A percentile compares a stretch with the other conserved stretches of the same genome.
These are phyloP conservation scores for Venustoraphidia nigricollis DNA, from an alignment of 2,888 invertebrate genomes.

Conservation along the genomic window DNA sequence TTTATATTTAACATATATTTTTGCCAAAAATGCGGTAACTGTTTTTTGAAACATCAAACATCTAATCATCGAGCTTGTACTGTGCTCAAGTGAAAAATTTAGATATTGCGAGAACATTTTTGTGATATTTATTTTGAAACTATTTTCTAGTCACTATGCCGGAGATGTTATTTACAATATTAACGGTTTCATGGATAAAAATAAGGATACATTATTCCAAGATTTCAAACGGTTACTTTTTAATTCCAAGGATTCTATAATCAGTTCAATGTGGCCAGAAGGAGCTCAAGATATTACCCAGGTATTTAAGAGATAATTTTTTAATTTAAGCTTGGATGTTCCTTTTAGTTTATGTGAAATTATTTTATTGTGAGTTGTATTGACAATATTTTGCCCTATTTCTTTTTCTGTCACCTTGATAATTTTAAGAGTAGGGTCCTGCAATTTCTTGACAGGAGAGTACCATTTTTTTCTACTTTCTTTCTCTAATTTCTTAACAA, in stretches of 20 bases:
- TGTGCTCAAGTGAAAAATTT: not conserved
- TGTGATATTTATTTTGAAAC: not conserved
- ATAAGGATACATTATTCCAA: constrained; percentile 91
- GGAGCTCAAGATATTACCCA: constrained; percentile 78
- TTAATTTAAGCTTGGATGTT: too few relatives aligned
- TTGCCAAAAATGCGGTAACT: not conserved
- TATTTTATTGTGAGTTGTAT: too few relatives aligned
- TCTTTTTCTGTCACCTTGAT: too few relatives aligned
- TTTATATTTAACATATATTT: constrained; percentile 1
- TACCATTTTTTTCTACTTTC: too few relatives aligned
- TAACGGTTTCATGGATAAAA: constrained; percentile 90
- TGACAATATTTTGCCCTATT: too few relatives aligned
- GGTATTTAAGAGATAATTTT: constrained; percentile 29
- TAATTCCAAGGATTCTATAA: constrained; percentile 60
- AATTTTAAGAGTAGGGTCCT: too few relatives aligned
- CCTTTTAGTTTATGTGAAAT: too few relatives aligned
- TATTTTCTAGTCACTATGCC: constrained; percentile 68
- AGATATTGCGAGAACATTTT: not conserved
- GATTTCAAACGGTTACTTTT: constrained; percentile 88
- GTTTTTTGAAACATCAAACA: too few relatives aligned
- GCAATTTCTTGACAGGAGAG: too few relatives aligned
- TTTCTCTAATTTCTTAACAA: not conserved
- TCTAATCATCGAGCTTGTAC: not conserved
- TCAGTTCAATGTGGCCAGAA: constrained; percentile 92
- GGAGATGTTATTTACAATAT: constrained; percentile 90